Conservation (phyloP, 2,888 invertebrate genomes). For the Tipula lateralis region DNA sequence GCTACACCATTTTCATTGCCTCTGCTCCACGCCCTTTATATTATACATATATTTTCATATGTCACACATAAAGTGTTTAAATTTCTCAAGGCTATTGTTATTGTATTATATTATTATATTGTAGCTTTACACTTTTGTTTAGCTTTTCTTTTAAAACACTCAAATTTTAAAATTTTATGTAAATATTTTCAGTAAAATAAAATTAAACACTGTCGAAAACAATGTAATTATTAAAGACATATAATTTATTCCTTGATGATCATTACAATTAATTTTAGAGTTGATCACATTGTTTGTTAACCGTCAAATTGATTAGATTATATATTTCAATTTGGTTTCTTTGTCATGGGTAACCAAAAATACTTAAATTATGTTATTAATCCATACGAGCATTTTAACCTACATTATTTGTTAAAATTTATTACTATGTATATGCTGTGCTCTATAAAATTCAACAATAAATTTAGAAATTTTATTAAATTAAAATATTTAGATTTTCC, state of each 20-base stretch:
- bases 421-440: not conserved
- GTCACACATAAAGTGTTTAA: not conserved
- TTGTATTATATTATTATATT: not conserved
- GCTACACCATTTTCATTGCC: not conserved
- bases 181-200: too few relatives aligned
- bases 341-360: too few relatives aligned
- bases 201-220: too few relatives aligned
- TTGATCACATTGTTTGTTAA: too few relatives aligned
- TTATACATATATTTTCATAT: not conserved
- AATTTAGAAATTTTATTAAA: not conserved
- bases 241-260: too few relatives aligned
- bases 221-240: too few relatives aligned
- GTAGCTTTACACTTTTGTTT: not conserved
- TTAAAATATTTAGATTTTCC: not conserved
- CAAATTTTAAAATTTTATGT: too few relatives aligned
- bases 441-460: not conserved
- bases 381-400: not conserved
- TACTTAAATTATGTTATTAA: not conserved
- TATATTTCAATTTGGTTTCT: too few relatives aligned
- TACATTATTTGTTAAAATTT: not conserved
- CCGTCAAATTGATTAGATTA: too few relatives aligned
- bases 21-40: not conserved
- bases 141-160: not conserved
- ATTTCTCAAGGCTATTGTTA: not conserved
- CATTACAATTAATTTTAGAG: too few relatives aligned